Evolutionary conservation across 2,113 vertebrate species (phyloP).

Genomic region (Chaenogobius annularis): DNA sequence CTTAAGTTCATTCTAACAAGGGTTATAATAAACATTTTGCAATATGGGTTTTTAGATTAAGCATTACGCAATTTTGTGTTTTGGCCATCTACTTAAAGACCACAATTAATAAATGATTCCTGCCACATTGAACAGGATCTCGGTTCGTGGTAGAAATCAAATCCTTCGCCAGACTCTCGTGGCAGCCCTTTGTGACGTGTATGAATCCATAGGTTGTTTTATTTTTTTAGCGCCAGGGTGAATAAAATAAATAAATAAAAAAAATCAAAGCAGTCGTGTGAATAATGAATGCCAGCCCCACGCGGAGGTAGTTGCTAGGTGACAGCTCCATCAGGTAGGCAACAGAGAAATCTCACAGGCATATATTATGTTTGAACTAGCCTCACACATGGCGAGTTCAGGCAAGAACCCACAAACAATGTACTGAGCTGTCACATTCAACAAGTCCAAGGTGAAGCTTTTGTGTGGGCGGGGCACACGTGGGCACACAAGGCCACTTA

Average conservation of each 20-base stretch:
- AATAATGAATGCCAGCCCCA: not conserved
- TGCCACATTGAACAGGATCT: no score
- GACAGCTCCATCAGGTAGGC: constrained; percentile 4
- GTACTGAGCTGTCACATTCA: constrained; percentile 1
- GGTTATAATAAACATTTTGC: no score
- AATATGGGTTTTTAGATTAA: no score
- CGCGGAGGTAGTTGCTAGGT: constrained; percentile 1
- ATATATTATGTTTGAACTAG: not conserved
- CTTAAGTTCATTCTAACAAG: no score
- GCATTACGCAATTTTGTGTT: no score
- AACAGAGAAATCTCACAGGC: constrained; percentile 9
- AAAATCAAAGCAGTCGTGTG: not conserved
- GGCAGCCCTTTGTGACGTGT: not conserved
- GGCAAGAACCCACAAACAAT: not conserved
- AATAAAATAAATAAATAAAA: not conserved
- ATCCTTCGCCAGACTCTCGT: not conserved
- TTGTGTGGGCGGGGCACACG: not conserved
- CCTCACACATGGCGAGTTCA: not conserved
- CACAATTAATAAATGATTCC: not conserved
- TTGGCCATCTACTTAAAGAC: no score
- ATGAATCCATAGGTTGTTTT: not conserved
- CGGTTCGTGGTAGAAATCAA: not conserved
- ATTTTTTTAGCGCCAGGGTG: not conserved
- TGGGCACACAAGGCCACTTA: not conserved
- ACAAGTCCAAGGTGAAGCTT: not conserved